Conservation (phyloP, 2,888 invertebrate species). For the Ectemnius lituratus region DNA sequence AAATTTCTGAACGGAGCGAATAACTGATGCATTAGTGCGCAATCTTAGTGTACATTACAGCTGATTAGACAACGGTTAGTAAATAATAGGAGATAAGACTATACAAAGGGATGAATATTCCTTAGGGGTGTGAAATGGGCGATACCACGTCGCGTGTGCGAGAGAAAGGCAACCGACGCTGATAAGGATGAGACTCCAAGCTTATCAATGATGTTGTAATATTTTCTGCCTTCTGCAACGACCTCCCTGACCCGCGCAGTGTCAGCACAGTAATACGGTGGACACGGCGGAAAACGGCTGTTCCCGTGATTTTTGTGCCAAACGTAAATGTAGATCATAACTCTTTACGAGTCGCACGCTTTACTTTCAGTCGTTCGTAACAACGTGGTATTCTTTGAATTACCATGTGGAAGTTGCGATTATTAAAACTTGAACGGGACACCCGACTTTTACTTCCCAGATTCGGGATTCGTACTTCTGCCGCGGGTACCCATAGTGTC, state of each 20-base stretch:
- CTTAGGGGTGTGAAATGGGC: constrained; percentile 11
- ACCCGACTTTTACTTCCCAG: constrained; percentile 30
- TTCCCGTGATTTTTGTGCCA: no score
- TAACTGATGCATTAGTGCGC: no score
- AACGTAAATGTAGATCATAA: no score
- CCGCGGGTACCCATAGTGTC: constrained; percentile 35
- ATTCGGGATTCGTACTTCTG: constrained; percentile 9
- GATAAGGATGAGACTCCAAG: constrained; percentile 46
- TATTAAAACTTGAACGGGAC: constrained; percentile 45
- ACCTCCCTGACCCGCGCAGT: constrained; percentile 49
- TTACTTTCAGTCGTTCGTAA: no score
- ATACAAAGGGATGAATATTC: constrained; percentile 21
- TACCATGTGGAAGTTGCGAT: constrained; percentile 60
- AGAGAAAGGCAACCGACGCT: constrained; percentile 32
- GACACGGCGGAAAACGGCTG: constrained; percentile 2
- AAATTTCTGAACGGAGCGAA: no score
- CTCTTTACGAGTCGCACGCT: no score
- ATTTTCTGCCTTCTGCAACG: constrained; percentile 49
- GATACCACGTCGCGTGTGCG: constrained; percentile 9
- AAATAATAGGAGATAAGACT: not conserved
- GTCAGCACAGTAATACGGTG: constrained; percentile 32
- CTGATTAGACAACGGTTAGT: no score
- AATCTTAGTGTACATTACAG: no score
- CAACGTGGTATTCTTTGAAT: not conserved
- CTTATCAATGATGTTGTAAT: constrained; percentile 69